These are phyloP conservation scores for Cottus gobio DNA, from an alignment of 2,113 vertebrate species.

Conservation along the genomic window DNA sequence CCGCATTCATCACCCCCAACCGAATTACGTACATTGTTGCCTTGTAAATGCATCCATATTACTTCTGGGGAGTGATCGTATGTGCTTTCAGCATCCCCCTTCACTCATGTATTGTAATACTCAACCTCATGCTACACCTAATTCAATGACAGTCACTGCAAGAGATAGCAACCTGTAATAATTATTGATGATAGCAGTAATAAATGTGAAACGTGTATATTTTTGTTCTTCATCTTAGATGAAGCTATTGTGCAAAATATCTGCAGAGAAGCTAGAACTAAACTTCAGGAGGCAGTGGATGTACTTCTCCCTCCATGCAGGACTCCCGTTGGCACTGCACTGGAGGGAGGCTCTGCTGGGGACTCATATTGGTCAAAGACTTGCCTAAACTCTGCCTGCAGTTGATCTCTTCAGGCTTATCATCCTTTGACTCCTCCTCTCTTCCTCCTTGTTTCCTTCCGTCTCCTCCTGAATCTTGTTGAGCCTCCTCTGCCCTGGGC, in stretches of 20 bases:
- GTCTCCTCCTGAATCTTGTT: conserved; percentile 19
- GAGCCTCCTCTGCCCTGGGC: conserved; percentile 63
- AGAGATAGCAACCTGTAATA: conserved; percentile 60
- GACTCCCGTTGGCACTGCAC: conserved; percentile 59
- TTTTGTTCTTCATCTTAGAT: conserved; percentile 69
- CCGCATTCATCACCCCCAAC: conserved; percentile 53
- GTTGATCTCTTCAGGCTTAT: conserved; percentile 43
- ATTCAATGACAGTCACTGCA: conserved; percentile 46
- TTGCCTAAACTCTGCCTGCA: conserved; percentile 56
- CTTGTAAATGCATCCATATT: conserved; percentile 35
- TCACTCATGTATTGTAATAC: conserved; percentile 26
- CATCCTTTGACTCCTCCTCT: conserved; percentile 38
- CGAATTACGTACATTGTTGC: conserved; percentile 39
- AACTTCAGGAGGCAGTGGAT: conserved; percentile 75
- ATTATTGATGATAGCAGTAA: conserved; percentile 58
- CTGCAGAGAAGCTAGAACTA: conserved; percentile 77
- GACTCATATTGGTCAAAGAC: conserved; percentile 40
- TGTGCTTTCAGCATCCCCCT: conserved; percentile 63
- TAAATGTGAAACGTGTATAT: conserved; percentile 68
- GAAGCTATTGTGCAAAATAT: conserved; percentile 87
- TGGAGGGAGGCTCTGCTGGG: conserved; percentile 36
- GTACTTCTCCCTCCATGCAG: conserved; percentile 57
- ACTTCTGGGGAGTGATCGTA: conserved; percentile 56
- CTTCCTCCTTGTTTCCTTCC: conserved; percentile 33
- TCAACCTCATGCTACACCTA: conserved; percentile 56